These are phyloP conservation scores for Hipposideros larvatus DNA, from an alignment of 2,797 vertebrate genomes.

Conservation along the genomic window DNA sequence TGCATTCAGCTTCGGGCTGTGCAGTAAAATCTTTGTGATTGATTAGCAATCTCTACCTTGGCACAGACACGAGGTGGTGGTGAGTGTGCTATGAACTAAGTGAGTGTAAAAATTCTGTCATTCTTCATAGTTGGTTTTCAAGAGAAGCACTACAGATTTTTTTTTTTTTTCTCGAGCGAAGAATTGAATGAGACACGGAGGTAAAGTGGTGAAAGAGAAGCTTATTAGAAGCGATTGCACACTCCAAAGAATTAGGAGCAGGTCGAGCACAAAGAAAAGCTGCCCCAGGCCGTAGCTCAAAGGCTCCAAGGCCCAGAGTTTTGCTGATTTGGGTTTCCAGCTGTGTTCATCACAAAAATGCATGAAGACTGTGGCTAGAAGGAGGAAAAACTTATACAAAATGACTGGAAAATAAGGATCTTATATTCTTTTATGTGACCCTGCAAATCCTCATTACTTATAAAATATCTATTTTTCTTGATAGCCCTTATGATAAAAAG, in stretches of 20 bases:
- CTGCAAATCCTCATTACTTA: slow-evolving; percentile 13
- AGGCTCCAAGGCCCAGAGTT: not conserved
- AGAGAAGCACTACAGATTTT: not conserved
- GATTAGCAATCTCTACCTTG: not conserved
- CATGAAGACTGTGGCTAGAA: not conserved
- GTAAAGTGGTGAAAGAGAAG: too few species aligned
- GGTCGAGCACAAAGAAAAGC: too few species aligned
- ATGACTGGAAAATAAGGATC: not conserved
- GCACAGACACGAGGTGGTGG: not conserved
- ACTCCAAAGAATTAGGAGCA: too few species aligned
- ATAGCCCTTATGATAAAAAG: not conserved
- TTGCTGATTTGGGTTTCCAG: slow-evolving; percentile 15
- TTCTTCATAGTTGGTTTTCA: slow-evolving; percentile 1
- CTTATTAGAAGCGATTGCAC: too few species aligned
- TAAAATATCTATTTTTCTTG: slow-evolving; percentile 57
- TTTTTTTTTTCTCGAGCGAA: not conserved
- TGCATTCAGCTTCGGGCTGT: not conserved
- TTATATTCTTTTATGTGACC: not conserved
- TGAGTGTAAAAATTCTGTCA: not conserved
- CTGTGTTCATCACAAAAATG: slow-evolving; percentile 1
- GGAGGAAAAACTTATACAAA: not conserved
- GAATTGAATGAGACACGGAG: too few species aligned
- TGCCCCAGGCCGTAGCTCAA: too few species aligned
- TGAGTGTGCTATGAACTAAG: not conserved
- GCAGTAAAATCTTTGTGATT: not conserved